These are phyloP conservation scores for Globodera rostochiensis DNA, from an alignment of 1,140 invertebrate genomes.

Conservation along the genomic window DNA sequence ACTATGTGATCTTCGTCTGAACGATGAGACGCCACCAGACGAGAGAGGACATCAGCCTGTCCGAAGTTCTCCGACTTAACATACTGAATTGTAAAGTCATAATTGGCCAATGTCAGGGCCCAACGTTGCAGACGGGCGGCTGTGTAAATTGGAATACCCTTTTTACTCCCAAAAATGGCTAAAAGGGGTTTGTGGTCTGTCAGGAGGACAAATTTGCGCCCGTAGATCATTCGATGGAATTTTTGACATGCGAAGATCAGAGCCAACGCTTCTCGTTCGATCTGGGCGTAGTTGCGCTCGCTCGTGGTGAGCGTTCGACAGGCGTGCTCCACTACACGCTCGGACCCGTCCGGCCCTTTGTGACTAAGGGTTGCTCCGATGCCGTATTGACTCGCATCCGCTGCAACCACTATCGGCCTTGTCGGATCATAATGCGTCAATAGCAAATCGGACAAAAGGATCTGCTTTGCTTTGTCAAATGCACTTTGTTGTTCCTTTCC, in stretches of 20 bases:
- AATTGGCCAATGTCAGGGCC: conserved; percentile 43
- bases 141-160: no score
- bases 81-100: conserved; percentile 56
- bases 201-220: no score
- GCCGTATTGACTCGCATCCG: no score
- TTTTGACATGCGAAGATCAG: conserved; percentile 66
- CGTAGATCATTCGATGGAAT: no score
- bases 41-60: conserved; percentile 54
- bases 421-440: no score
- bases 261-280: conserved; percentile 70
- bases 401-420: no score
- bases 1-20: background rate
- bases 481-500: no score
- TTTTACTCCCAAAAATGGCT: no score
- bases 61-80: conserved; percentile 40
- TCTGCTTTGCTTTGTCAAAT: no score
- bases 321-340: conserved; percentile 56
- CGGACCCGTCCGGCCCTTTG: conserved; percentile 35
- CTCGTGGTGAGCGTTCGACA: conserved; percentile 66
- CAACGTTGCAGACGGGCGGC: background rate
- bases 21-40: conserved; percentile 24
- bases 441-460: no score
- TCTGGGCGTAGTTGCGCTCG: conserved; percentile 69
- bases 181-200: no score
- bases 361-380: no score